Evolutionary conservation across 2,113 vertebrate genomes (phyloP), one percentile per base, ranked within the genome.

Genomic region (Pandion haliaetus): DNA sequence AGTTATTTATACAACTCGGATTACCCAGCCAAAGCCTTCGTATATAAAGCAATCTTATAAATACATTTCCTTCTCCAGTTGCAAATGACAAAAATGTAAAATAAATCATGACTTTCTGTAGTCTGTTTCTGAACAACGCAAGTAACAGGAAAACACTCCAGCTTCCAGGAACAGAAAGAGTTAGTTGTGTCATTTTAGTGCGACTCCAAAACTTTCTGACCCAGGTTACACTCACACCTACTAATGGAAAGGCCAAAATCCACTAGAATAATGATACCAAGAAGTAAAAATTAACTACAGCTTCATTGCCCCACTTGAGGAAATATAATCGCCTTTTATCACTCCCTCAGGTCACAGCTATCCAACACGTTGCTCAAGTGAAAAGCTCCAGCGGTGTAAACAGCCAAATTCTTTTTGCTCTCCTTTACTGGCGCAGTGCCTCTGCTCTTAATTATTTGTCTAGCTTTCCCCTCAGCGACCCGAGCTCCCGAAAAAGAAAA

Each of bases 251-350:
- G 11, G 49, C 14, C 50, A 36, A 59, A 62, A 0, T 3, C 5
- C 59, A 15, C 1, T 0, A 31, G 21, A 23, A 3, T 20, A 38
- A 42, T 0, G 0, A 24, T 2, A 55, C 7, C 14, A 34, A 50
- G 18, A 47, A 45, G 26, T n/a, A 14, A 34, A 61, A 90, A 10
- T 23, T 19, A 40, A 49, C 12, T 15, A 8, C 32, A 38, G 31
- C 7, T 45, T 61, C 66, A 20, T 11, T 67, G 29, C 6, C 12
- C 40, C 4, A 18, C 40, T 15, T 40, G 24, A 62, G 59, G 19
- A 65, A 74, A 42, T 1, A 8, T 0, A 29, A 20, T 0, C 8
- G 55, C 36, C 7, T 42, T 59, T 15, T 10, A 26, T 8, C 12
- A 5, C 12, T 69, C 55, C 44, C n/a, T 70, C 17, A 49, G 40